phyloP scores from a whole-genome alignment of 2,888 invertebrate genomes.

The Agelastica alni region DNA sequence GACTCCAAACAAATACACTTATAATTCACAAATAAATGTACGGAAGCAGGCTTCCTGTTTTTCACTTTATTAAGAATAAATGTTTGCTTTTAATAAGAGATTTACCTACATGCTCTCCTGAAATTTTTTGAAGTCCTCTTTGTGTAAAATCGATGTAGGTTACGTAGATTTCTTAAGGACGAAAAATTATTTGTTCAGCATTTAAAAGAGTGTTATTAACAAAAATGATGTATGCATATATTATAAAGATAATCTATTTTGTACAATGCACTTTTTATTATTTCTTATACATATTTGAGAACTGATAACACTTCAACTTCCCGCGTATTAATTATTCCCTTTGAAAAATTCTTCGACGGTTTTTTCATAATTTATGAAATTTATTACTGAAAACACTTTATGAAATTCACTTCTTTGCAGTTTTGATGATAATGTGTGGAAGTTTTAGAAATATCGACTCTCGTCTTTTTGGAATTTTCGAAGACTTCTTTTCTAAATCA shows the following conservation, averaged over 20 bases:
- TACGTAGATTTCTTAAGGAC: background rate
- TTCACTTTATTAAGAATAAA: background rate
- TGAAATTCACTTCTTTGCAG: too few relatives aligned
- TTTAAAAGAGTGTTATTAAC: background rate
- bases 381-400: too few relatives aligned
- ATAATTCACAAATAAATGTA: background rate
- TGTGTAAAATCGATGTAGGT: constrained; percentile 8
- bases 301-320: too few relatives aligned
- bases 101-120: background rate
- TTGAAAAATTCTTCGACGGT: too few relatives aligned
- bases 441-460: too few relatives aligned
- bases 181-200: background rate
- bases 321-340: too few relatives aligned
- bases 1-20: background rate
- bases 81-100: constrained; percentile 4
- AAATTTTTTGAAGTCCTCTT: constrained; percentile 9
- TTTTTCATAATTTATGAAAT: too few relatives aligned
- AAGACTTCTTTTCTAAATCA: constrained; percentile 6
- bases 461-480: too few relatives aligned
- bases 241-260: constrained; percentile 2
- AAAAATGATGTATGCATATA: constrained; percentile 1
- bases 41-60: constrained; percentile 14
- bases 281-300: too few relatives aligned
- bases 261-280: constrained; percentile 2
- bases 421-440: too few relatives aligned